Percentiles rank a stretch among this genome's conserved stretches.
Evolutionary conservation across 2,888 invertebrate genomes (phyloP).

Genomic region (Rhopalosiphum nymphaeae): DNA sequence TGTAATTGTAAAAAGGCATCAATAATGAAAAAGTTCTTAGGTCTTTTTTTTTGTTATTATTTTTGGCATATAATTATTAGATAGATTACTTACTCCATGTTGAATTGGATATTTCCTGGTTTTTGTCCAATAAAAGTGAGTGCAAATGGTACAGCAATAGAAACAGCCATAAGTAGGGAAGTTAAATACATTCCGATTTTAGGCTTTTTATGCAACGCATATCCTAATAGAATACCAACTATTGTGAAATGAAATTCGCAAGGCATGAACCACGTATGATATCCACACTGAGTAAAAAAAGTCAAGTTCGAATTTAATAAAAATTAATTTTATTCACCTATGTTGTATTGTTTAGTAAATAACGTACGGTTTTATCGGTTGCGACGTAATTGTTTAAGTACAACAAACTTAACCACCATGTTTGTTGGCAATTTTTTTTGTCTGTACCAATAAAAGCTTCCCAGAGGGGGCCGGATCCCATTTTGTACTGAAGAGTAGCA

Average conservation of each 20-base stretch:
- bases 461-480: constrained; percentile 77
- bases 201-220: constrained; percentile 71
- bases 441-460: constrained; percentile 73
- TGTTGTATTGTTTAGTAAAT: not conserved
- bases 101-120: constrained; percentile 74
- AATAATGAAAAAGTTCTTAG: not conserved
- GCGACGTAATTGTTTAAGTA: constrained; percentile 77
- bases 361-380: constrained; percentile 74
- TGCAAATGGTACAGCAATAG: constrained; percentile 73
- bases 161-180: constrained; percentile 70
- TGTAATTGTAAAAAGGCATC: not conserved
- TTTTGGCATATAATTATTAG: too few relatives aligned
- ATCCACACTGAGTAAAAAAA: constrained; percentile 74
- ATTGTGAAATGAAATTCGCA: constrained; percentile 80
- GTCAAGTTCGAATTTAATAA: not conserved
- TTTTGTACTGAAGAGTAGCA: constrained; percentile 73
- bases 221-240: constrained; percentile 72
- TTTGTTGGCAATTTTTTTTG: constrained; percentile 73
- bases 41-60: too few relatives aligned
- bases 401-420: constrained; percentile 77
- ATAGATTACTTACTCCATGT: constrained; percentile 72
- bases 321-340: not conserved
- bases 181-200: constrained; percentile 71
- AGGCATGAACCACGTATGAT: constrained; percentile 79
- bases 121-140: constrained; percentile 73